Base-by-base conservation (phyloP, 2,113 vertebrate genomes). In the Pteropus alecto region DNA sequence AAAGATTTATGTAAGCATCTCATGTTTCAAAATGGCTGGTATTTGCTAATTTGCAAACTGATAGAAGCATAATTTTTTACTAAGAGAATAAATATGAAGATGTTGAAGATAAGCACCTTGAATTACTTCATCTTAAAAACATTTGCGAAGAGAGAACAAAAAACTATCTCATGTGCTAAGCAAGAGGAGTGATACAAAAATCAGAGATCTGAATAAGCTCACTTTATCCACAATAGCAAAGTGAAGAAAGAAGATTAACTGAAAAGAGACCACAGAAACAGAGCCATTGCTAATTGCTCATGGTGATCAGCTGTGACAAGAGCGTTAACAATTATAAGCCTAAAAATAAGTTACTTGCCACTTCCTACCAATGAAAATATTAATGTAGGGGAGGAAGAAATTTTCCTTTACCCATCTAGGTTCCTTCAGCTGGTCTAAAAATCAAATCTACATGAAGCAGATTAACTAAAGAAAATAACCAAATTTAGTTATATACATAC, bases 111-210 rank as follows among this genome's bases (percentile, higher is more conserved):
- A 97, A 98, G 65, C 93, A 96, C 79, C 6, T 94, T 12, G 0
- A 97, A 93, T 97, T 97, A 89, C 51, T 97, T 97, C 46, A 61
- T 91, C 89, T 95, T 96, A 97, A 98, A 97, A 84, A 93, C 85
- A 33, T 86, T 88, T 88, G 71, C 84, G 96, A 92, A 68, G 35
- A 96, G 90, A 94, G 71, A 85, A 88, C 41, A 18, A 96, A 97
- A 89, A 97, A 90, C 73, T 85, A 65, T 90, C 54, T 96, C 30
- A 65, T 84, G 26, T 95, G 71, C 74, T 90, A 97, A 77, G 93
- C 77, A 91, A 97, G 88, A 97, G 93, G 89, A 95, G 7, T 94
- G 85, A 26, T 26, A 87, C 35, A 79, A 83, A 84, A 73, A 78
- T 41, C 70, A 77, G 46, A 87, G 30, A 68, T 35, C 35, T 35